Evolutionary conservation across 2,888 invertebrate genomes (phyloP), one percentile per base, ranked within the genome.

Genomic region (Tenthredo scrophulariae): DNA sequence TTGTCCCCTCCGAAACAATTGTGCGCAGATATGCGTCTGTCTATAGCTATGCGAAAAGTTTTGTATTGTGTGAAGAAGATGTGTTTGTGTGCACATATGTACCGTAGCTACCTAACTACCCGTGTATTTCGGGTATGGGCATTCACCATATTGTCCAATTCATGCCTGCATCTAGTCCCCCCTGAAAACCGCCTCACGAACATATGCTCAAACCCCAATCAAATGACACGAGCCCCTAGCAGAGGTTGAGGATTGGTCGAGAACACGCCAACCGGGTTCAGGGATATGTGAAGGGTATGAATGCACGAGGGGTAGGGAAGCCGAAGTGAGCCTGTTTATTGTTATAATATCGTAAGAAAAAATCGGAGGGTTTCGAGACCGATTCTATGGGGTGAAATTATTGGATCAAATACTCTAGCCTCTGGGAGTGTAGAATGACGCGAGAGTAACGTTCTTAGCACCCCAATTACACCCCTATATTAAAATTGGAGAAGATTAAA

Each of bases 361-460:
- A 43, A 75, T 75, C 54, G 5, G 37, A 26, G 77, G 77, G 50
- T 29, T 7, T 37, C 13, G 80, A 15, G n/a, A 3, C 67, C 67
- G 67, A 74, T 22, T 74, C 22, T 18, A 72, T 84, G 86, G 89
- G 88, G 87, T 87, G 86, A 83, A 87, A 86, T 87, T 84, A 87
- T 87, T 46, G 75, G 77, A 84, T 77, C 67, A 86, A 87, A 62
- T 26, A 13, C 26, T 62, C 22, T 5, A 10, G 86, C 89, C 86
- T 87, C 33, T 1, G 0, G 33, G 18, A 67, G 13, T 18, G 67
- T 67, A 67, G 10, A 37, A 37, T 85, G 88, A 89, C 88, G 89
- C 88, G 87, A 85, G 86, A 88, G 87, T 90, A 90, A 91, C 88
- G 84, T 88, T 87, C 87, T 89, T 89, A 87, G 86, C 85, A 58